These are phyloP conservation scores for Esox niger DNA, from an alignment of 2,113 vertebrate genomes.

Conservation along the genomic window DNA sequence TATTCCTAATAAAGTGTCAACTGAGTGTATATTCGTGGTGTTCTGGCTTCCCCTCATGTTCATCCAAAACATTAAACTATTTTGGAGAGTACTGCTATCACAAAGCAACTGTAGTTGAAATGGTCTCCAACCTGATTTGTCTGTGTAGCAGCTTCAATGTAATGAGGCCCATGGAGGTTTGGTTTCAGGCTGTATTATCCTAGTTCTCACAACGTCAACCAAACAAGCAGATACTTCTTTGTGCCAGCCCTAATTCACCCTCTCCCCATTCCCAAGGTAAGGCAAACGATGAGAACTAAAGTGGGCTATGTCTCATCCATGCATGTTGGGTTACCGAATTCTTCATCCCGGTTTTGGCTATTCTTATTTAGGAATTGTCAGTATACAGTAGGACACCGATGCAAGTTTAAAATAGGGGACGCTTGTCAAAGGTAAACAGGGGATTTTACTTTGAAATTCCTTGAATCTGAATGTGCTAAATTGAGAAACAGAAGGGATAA, in stretches of 20 bases:
- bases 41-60: too few relatives aligned
- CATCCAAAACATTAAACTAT: too few relatives aligned
- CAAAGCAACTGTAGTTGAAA: neutral
- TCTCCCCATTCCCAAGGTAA: conserved; percentile 28
- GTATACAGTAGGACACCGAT: neutral
- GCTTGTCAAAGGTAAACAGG: too few relatives aligned
- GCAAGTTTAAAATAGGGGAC: neutral
- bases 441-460: neutral
- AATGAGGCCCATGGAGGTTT: conserved; percentile 54
- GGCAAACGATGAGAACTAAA: conserved; percentile 32
- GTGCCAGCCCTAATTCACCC: conserved; percentile 48
- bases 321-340: conserved; percentile 14
- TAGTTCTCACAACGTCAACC: conserved; percentile 15
- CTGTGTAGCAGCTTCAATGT: conserved; percentile 28
- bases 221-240: conserved; percentile 20
- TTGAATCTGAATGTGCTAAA: neutral
- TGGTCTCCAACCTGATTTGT: conserved; percentile 4
- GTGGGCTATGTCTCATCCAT: conserved; percentile 32
- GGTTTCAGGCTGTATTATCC: conserved; percentile 31
- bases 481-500: neutral
- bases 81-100: neutral
- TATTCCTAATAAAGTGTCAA: too few relatives aligned
- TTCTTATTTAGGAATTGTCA: neutral
- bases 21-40: too few relatives aligned
- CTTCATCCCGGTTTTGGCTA: neutral